Evolutionary conservation across 2,797 vertebrate species (phyloP).

Genomic region (Rhinichthys osculus): DNA sequence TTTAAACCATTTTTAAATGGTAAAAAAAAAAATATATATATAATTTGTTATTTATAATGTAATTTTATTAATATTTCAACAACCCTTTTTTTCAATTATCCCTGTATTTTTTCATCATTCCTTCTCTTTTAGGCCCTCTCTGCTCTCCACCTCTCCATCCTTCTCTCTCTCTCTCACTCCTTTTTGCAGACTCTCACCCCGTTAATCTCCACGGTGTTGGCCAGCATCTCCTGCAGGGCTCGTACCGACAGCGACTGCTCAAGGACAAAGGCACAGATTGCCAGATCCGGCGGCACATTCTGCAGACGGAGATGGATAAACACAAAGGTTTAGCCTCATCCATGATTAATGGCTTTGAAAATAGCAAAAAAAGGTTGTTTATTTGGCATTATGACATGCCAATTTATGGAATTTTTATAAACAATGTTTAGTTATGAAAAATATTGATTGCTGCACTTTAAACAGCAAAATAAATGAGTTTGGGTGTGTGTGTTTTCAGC

Average conservation of each 20-base stretch:
- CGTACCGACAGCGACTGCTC: constrained; percentile 92
- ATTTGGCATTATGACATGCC: neutral
- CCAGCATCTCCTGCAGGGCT: constrained; percentile 95
- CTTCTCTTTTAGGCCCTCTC: neutral
- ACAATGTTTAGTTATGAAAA: neutral
- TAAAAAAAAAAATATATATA: no score
- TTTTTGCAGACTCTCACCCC: constrained; percentile 78
- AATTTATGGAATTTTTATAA: neutral
- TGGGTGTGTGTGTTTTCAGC: neutral
- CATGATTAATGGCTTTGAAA: neutral
- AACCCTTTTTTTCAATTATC: neutral
- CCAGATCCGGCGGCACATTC: constrained; percentile 92
- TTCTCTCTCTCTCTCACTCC: neutral
- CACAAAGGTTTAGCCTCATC: neutral
- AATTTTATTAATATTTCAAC: neutral
- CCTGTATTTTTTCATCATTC: neutral
- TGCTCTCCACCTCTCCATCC: neutral
- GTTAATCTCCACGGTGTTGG: constrained; percentile 87
- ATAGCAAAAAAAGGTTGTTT: neutral
- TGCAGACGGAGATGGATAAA: constrained; percentile 60
- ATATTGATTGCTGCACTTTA: neutral
- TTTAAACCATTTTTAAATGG: neutral
- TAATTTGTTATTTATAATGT: neutral
- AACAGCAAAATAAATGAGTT: neutral
- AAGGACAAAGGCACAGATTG: constrained; percentile 87